Conservation (phyloP, 1,140 invertebrate genomes). For the Brachionus sp. region DNA sequence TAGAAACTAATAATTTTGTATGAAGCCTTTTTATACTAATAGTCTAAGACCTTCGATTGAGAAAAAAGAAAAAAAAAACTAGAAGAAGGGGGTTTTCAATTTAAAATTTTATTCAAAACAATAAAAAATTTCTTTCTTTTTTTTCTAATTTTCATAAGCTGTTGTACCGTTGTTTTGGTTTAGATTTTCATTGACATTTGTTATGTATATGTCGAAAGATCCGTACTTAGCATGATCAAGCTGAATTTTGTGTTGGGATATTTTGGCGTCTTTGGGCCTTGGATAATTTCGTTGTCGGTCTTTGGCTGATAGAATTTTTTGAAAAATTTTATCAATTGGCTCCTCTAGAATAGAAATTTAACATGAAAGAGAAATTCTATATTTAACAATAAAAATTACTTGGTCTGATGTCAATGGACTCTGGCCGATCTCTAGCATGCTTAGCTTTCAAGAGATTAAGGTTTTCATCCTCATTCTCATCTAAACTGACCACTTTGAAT, state of each 20-base stretch:
- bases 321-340: neutral
- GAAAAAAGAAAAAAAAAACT: too few relatives aligned
- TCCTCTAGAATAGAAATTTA: neutral
- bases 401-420: constrained; percentile 1
- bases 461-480: neutral
- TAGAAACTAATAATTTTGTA: neutral
- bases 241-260: constrained; percentile 7
- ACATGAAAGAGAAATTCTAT: neutral
- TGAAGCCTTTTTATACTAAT: neutral
- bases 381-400: neutral
- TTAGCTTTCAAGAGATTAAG: neutral
- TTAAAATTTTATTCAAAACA: constrained; percentile 17
- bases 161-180: neutral
- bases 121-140: neutral
- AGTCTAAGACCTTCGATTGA: neutral
- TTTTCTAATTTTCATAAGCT: neutral
- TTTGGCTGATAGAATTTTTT: neutral
- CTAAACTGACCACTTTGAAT: constrained; percentile 27
- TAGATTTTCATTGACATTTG: constrained; percentile 36
- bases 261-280: neutral
- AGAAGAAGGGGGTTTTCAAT: neutral
- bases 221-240: constrained; percentile 37
- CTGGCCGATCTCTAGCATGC: neutral
- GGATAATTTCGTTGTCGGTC: neutral
- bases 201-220: constrained; percentile 42